Base-by-base conservation (phyloP, 2,888 invertebrate species). In the Ophioninae sp. region DNA sequence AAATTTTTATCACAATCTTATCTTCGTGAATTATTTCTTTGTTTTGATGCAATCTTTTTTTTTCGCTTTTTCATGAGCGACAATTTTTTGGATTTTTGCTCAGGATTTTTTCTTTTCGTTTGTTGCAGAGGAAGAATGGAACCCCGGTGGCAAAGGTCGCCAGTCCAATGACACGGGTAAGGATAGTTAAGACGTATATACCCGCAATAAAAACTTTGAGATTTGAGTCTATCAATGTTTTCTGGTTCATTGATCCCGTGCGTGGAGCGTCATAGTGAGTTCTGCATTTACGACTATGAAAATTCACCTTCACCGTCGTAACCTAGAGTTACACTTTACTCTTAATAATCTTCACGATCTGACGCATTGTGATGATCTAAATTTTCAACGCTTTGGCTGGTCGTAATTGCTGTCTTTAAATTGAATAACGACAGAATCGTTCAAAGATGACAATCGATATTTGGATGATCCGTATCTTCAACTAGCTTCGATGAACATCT, bases 101-200 rank as follows among this genome's bases (percentile, higher is more conserved):
- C 44, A 41, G 21, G 23, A 39, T 41, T 6, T 62, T 30, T 2
- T 62, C 57, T 81, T 79, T 84, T 81, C 86, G 86, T 86, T 87
- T 88, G 87, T 92, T 92, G 82, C 93, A 95, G 95, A 95, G 88
- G 95, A 95, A 92, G 95, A 95, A 93, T 95, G 95, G 95, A 94
- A 94, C 91, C 93, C 94, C 78, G 95, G 94, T 92, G 94, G 94
- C 89, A 95, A 95, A 88, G 92, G 92, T 85, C 92, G 93, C 41
- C 91, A 91, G 85, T 90, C 91, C 81, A 92, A 92, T 87, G 92
- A 92, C 86, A 90, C 88, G 77, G 92, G 92, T 92, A 87, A 91
- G 91, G 88, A 23, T 50, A 0, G 20, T 37, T 7, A 41, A 44
- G 20, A 44, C 20, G 65, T 39, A 65, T 65, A 50, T 10, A 3